phyloP scores from a whole-genome alignment of 2,888 invertebrate genomes.

The Blomia tropicalis region DNA sequence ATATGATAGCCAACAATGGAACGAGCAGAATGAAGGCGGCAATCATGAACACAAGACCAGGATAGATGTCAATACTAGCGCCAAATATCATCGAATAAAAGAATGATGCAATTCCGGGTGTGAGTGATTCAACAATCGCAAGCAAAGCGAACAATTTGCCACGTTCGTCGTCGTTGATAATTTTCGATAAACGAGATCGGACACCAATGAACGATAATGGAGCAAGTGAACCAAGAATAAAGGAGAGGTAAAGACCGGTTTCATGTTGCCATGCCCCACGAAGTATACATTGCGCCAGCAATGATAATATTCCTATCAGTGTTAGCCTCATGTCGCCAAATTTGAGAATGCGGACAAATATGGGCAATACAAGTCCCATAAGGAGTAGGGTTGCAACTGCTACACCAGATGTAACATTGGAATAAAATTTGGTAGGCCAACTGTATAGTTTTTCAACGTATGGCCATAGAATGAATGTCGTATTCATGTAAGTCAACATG shows the following conservation, averaged over 20 bases:
- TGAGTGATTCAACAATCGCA: constrained; percentile 20
- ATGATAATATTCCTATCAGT: constrained; percentile 16
- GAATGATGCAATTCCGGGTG: constrained; percentile 17
- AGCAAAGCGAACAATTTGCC: constrained; percentile 20
- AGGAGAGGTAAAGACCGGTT: constrained; percentile 18
- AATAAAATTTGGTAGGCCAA: constrained; percentile 21
- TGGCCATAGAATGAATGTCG: constrained; percentile 19
- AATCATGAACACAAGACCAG: constrained; percentile 16
- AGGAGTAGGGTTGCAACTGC: constrained; percentile 12
- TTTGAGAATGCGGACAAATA: constrained; percentile 11
- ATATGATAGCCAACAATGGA: constrained; percentile 16
- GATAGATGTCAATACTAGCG: constrained; percentile 18
- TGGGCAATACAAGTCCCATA: constrained; percentile 21
- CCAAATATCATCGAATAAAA: constrained; percentile 20
- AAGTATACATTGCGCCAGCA: constrained; percentile 18
- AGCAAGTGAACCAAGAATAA: constrained; percentile 11
- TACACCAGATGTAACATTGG: constrained; percentile 15
- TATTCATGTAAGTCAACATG: constrained; percentile 19
- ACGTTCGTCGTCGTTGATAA: constrained; percentile 19
- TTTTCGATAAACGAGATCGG: constrained; percentile 21
- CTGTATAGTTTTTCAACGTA: constrained; percentile 22
- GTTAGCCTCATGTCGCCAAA: constrained; percentile 18
- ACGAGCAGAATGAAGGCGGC: constrained; percentile 19
- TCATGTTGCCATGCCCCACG: constrained; percentile 19
- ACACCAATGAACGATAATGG: constrained; percentile 20